Base-by-base conservation (phyloP, 1,140 invertebrate genomes). In the Drosophila pseudoananassae region DNA sequence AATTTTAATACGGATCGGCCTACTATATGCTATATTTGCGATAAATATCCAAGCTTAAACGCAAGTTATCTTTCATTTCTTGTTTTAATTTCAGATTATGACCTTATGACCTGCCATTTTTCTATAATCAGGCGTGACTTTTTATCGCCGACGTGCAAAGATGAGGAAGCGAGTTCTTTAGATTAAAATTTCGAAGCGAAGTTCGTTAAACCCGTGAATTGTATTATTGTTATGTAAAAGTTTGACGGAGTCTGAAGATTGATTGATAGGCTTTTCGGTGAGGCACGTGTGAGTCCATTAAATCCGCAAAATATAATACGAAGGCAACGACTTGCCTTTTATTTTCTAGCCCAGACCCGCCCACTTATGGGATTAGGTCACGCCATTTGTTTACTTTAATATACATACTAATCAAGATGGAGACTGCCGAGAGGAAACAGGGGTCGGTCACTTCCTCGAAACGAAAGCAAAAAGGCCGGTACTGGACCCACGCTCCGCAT, bases 401-500 rank as follows among this genome's bases (percentile, higher is more conserved):
- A 43, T 33, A 15, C 15, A 29, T 1, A 27, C 29, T 33, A 23
- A 17, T 1, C 29, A 36, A 53, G 43, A 38, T 45, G 54, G 27
- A 9, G 14, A 17, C 6, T 20, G 15, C 5, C 17, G 58, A 60
- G 36, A 14, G 58, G 58, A 52, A 12, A 29, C 20, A 31, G 40
- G 15, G 5, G 29, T 40, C 7, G 61, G 25, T 2, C 7, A 87
- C 64, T 84, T 84, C 81, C 81, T 84, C 38, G 25, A 65, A 47
- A 49, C 66, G 64, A 65, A 70, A 75, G 68, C 55, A 68, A 36
- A 36, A 61, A 53, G 72, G 57, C 73, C 58, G 55, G 78, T 66
- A 66, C 68, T 81, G 64, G 82, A 63, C 81, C 76, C 82, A 82
- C 75, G 84, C 78, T 87, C 75, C 68, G 78, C 83, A 87, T 87